Evolutionary conservation across 37 sponge, comb jelly and placozoan species (phyloP).

Genomic region (Cliona cf. orientalis): DNA sequence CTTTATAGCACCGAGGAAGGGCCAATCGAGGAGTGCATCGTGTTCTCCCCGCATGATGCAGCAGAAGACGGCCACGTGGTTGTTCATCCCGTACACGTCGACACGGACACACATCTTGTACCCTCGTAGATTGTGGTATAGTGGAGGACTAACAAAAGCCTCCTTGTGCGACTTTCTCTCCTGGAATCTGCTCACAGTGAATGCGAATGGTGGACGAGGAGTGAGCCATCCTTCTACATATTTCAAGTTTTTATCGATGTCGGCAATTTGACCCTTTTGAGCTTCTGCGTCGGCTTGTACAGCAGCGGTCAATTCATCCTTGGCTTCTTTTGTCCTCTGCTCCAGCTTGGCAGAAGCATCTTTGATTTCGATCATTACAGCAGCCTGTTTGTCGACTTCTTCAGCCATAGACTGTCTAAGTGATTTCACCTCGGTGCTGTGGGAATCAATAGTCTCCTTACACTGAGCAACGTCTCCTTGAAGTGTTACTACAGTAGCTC

Average conservation of each 20-base stretch:
- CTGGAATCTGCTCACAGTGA: slow-evolving; percentile 15
- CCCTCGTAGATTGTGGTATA: slow-evolving; percentile 15
- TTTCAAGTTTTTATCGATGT: not conserved
- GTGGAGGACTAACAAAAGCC: slow-evolving; percentile 7
- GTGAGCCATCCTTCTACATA: slow-evolving; percentile 5
- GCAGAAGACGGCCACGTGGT: slow-evolving; percentile 19
- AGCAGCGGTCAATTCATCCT: not conserved
- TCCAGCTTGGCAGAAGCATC: not conserved
- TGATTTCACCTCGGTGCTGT: not conserved
- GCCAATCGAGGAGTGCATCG: slow-evolving; percentile 2
- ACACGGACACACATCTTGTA: slow-evolving; percentile 30
- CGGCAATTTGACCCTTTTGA: not conserved
- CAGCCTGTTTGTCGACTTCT: not conserved
- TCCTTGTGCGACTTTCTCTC: not conserved
- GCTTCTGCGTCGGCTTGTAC: not conserved
- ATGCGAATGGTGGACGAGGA: slow-evolving; percentile 22
- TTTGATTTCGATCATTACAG: not conserved
- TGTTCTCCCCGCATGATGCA: slow-evolving; percentile 20
- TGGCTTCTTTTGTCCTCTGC: not conserved
- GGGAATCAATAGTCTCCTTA: not conserved
- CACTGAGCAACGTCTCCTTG: not conserved
- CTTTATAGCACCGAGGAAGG: not conserved
- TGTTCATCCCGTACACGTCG: not conserved
- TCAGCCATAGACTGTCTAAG: not conserved
- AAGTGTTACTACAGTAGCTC: not conserved